These are phyloP conservation scores for Serripes groenlandicus DNA, from an alignment of 2,888 invertebrate species.

Conservation along the genomic window DNA sequence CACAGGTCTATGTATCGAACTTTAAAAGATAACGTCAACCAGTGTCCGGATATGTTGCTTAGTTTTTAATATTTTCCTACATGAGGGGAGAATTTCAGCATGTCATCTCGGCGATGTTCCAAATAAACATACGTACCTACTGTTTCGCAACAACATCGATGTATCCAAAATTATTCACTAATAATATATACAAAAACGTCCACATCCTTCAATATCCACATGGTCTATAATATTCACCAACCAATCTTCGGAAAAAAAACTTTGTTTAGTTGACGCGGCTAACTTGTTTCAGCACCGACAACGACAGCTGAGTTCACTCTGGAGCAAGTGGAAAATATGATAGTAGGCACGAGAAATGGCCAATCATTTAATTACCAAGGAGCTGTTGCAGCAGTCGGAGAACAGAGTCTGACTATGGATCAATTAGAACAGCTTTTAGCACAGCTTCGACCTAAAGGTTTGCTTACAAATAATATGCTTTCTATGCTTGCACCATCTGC, in stretches of 20 bases:
- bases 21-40: too few relatives aligned
- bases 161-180: too few relatives aligned
- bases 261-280: not conserved
- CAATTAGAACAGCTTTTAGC: not conserved
- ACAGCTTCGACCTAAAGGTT: not conserved
- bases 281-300: not conserved
- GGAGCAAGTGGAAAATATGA: slow-evolving; percentile 4
- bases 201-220: not conserved
- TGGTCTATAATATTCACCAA: not conserved
- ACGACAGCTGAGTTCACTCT: not conserved
- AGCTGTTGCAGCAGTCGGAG: not conserved
- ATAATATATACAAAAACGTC: not conserved
- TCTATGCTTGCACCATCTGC: too few relatives aligned
- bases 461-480: not conserved
- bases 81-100: too few relatives aligned
- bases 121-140: too few relatives aligned
- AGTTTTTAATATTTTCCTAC: too few relatives aligned
- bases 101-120: too few relatives aligned
- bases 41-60: too few relatives aligned
- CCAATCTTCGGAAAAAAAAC: not conserved
- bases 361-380: slow-evolving; percentile 19
- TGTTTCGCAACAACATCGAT: too few relatives aligned
- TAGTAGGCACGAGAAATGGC: slow-evolving; percentile 13
- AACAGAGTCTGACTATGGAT: slow-evolving; percentile 1
- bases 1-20: too few relatives aligned